phyloP scores from a whole-genome alignment of 2,113 vertebrate species.

The Brienomyrus brachyistius region DNA sequence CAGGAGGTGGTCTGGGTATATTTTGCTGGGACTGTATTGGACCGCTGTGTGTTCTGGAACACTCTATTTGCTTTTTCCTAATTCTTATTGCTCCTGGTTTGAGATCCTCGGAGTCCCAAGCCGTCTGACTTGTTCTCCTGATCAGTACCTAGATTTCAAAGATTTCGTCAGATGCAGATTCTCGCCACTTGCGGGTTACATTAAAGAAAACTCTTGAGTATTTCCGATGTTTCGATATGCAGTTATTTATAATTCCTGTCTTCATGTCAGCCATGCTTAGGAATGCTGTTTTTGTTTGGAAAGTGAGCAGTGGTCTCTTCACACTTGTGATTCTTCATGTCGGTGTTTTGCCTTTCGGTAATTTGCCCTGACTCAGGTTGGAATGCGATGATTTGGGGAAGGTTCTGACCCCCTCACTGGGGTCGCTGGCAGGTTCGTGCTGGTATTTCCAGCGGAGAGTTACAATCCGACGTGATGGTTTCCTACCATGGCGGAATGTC shows the following conservation, averaged over 20 bases:
- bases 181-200: not conserved
- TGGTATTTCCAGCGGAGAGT: conserved; percentile 27
- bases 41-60: not conserved
- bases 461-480: conserved; percentile 19
- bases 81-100: not conserved
- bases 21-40: not conserved
- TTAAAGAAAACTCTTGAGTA: not conserved
- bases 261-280: not conserved
- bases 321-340: not conserved
- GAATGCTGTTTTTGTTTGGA: not conserved
- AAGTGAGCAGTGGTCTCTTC: not conserved
- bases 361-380: not conserved
- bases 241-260: not conserved
- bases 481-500: conserved; percentile 34
- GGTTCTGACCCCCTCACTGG: not conserved
- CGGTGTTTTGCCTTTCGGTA: not conserved
- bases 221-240: not conserved
- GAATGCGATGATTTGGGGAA: not conserved
- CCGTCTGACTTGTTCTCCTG: not conserved
- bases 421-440: not conserved
- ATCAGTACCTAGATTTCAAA: not conserved
- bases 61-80: not conserved
- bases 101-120: not conserved
- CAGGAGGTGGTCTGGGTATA: not conserved
- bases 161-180: not conserved